Base-by-base conservation (phyloP, 2,888 invertebrate genomes). In the Ganaspis brasiliensis region DNA sequence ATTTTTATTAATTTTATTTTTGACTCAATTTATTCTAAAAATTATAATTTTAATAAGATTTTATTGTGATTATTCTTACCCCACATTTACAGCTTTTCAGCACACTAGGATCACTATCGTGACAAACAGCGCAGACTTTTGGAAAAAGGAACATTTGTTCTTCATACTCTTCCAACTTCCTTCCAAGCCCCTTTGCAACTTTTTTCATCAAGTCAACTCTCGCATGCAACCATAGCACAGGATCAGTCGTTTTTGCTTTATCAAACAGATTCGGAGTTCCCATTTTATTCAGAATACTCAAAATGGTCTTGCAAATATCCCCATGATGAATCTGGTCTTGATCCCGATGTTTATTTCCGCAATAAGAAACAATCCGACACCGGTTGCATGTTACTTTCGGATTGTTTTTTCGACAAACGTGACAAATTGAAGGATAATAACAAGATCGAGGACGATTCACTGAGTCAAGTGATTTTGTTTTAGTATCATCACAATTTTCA, bases 101-200 rank as follows among this genome's bases (percentile, higher is more conserved):
- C 21, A 35, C 63, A n/a, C 77, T 73, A 4, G 59, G 10, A 59
- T 85, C 77, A 4, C 63, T 80, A 8, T 86, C 79, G 14, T 85
- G 80, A 56, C 89, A 89, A 8, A 86, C 70, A 0, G 72, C 16
- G 37, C 89, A 89, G 2, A 81, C 83, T 73, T 84, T 83, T 2
- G 86, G 86, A 75, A 89, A 89, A 78, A 85, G 82, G 56, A 89
- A 86, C 80, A 89, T 86, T 21, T 87, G 78, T 37, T 79, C 75
- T 61, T 88, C 88, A 24, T 82, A 84, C 4, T 73, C 55, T 10
- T 78, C 16, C 6, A 88, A 57, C 45, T 70, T 78, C 16, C 86
- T 81, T 10, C 59, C 57, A 21, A 85, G n/a, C 63, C 82, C 81
- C 1, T 82, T 24, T 71, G 73, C 75, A 12, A 82, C 78, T 4